Conservation (phyloP, 2,797 vertebrate genomes). For the Avahi laniger region DNA sequence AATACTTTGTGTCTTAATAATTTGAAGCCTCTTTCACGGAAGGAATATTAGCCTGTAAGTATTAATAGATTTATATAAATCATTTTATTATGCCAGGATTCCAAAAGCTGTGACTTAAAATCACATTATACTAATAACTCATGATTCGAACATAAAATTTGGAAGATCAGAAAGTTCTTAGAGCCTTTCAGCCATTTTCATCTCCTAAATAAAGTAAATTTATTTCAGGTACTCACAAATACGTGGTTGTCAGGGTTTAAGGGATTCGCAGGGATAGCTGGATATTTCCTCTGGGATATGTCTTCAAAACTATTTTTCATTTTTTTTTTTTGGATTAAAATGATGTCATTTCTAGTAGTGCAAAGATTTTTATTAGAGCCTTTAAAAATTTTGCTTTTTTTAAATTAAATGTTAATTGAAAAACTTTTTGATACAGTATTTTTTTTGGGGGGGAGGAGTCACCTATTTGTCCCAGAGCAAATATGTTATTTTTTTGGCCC, state of each 20-base stretch:
- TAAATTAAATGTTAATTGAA: not conserved
- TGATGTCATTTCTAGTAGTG: not conserved
- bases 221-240: not conserved
- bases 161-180: not conserved
- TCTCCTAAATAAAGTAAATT: not conserved
- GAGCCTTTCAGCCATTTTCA: not conserved
- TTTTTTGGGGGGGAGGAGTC: not conserved
- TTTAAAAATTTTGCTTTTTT: not conserved
- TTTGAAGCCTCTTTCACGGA: slow-evolving; percentile 6
- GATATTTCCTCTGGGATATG: not conserved
- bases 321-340: not conserved
- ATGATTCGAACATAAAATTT: not conserved
- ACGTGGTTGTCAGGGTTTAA: not conserved
- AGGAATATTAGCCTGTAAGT: slow-evolving; percentile 3
- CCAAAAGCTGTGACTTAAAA: slow-evolving; percentile 12
- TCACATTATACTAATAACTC: not conserved
- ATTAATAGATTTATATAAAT: not conserved
- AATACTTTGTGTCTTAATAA: not conserved
- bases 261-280: not conserved
- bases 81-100: not conserved
- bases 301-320: slow-evolving; percentile 7
- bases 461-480: not conserved
- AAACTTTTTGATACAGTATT: not conserved
- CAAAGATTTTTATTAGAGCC: not conserved
- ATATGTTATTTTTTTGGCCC: not conserved